Percentiles rank a stretch among this genome's conserved stretches.
Conservation (phyloP, 2,888 invertebrate species). For the Microctonus brassicae region DNA sequence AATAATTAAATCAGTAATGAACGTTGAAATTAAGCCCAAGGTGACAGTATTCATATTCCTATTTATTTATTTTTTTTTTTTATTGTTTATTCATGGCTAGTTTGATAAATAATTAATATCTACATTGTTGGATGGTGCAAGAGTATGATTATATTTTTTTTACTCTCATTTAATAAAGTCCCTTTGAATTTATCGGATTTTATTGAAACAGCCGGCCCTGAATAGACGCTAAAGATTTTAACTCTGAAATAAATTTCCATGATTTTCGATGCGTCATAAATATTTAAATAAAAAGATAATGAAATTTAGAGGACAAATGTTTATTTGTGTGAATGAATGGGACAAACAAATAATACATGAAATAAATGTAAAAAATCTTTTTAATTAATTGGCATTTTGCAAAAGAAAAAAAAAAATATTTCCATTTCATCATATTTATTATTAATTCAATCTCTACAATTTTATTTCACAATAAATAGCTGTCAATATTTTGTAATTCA, state of each 20-base stretch:
- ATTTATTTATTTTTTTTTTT: too few species aligned
- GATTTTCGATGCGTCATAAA: neutral
- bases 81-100: neutral
- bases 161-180: constrained; percentile 26
- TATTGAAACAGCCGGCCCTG: constrained; percentile 27
- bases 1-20: constrained; percentile 7
- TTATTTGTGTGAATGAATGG: neutral
- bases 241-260: neutral
- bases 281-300: neutral
- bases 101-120: neutral
- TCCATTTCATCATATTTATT: neutral
- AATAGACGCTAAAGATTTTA: neutral
- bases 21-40: neutral
- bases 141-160: neutral
- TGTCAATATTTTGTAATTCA: neutral
- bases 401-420: neutral
- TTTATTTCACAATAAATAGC: neutral
- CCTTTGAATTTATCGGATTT: constrained; percentile 42
- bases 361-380: too few species aligned
- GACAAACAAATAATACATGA: neutral
- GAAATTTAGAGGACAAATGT: neutral
- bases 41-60: neutral
- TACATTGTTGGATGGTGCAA: neutral
- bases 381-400: too few species aligned
- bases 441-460: too few species aligned